Evolutionary conservation across 2,797 vertebrate genomes (phyloP).

Genomic region (Percopsis omiscomaycus): DNA sequence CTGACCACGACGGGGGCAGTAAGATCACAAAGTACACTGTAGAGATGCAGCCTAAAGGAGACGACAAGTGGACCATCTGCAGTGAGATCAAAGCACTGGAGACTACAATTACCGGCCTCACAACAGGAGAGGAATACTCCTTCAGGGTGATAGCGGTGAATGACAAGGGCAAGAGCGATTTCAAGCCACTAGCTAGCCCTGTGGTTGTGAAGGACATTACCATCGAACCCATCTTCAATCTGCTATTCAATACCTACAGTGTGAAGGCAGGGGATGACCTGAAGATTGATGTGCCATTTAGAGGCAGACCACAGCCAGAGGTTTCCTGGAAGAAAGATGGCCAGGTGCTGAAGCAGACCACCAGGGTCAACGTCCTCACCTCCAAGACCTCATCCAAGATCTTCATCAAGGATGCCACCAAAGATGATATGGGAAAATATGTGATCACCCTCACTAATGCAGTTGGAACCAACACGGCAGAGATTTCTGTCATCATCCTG

Average conservation of each 20-base stretch:
- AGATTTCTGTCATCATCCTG: constrained; percentile 87
- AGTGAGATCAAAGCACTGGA: constrained; percentile 91
- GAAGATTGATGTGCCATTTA: constrained; percentile 93
- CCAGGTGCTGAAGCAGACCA: constrained; percentile 89
- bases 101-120: constrained; percentile 86
- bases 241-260: constrained; percentile 89
- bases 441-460: constrained; percentile 87
- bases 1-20: constrained; percentile 96
- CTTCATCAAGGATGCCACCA: constrained; percentile 89
- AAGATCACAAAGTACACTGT: constrained; percentile 93
- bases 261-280: constrained; percentile 94
- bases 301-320: constrained; percentile 89
- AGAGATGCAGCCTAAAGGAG: constrained; percentile 96
- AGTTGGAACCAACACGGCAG: constrained; percentile 82
- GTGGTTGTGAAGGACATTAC: constrained; percentile 93
- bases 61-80: constrained; percentile 92
- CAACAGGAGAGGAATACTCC: constrained; percentile 90
- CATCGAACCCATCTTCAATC: constrained; percentile 85
- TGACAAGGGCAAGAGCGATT: constrained; percentile 96
- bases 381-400: constrained; percentile 88
- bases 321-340: constrained; percentile 93
- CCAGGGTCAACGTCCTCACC: constrained; percentile 89
- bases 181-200: constrained; percentile 87
- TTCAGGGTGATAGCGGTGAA: constrained; percentile 94
- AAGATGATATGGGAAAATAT: constrained; percentile 93